Evolutionary conservation across 2,888 invertebrate genomes (phyloP).

Genomic region (Dascillus cervinus): DNA sequence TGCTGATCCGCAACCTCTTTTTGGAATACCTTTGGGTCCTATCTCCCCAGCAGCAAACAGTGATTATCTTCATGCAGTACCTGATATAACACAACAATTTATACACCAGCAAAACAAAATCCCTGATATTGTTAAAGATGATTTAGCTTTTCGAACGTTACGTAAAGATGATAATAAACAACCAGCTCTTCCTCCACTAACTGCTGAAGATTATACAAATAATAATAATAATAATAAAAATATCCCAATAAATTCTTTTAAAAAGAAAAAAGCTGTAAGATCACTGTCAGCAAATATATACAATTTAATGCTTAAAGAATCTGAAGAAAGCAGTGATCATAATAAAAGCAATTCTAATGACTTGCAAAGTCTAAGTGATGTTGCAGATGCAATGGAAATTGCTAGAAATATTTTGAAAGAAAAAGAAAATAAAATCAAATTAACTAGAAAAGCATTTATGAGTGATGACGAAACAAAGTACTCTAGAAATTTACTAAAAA

Average conservation of each 20-base stretch:
- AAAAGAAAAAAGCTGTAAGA: slow-evolving; percentile 72
- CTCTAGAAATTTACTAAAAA: slow-evolving; percentile 15
- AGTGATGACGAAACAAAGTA: slow-evolving; percentile 37
- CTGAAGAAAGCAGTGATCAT: slow-evolving; percentile 43
- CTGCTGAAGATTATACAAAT: slow-evolving; percentile 44
- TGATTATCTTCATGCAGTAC: slow-evolving; percentile 76
- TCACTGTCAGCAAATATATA: slow-evolving; percentile 81
- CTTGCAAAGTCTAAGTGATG: slow-evolving; percentile 32
- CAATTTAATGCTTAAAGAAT: slow-evolving; percentile 51
- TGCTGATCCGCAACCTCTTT: slow-evolving; percentile 78
- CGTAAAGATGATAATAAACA: slow-evolving; percentile 69
- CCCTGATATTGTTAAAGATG: slow-evolving; percentile 80
- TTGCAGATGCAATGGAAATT: slow-evolving; percentile 43
- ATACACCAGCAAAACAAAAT: slow-evolving; percentile 59
- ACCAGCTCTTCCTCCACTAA: slow-evolving; percentile 38
- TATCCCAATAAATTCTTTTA: slow-evolving; percentile 40
- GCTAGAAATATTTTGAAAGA: slow-evolving; percentile 40
- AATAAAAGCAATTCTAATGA: slow-evolving; percentile 1
- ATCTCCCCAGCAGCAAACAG: slow-evolving; percentile 71
- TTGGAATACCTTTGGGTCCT: slow-evolving; percentile 84
- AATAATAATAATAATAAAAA: slow-evolving; percentile 42
- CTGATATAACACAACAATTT: slow-evolving; percentile 53
- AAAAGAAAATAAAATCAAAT: slow-evolving; percentile 35
- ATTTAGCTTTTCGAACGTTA: slow-evolving; percentile 76
- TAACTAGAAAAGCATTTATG: slow-evolving; percentile 35